Conservation (phyloP, 1,140 invertebrate species). For the Diuraphis noxia region DNA sequence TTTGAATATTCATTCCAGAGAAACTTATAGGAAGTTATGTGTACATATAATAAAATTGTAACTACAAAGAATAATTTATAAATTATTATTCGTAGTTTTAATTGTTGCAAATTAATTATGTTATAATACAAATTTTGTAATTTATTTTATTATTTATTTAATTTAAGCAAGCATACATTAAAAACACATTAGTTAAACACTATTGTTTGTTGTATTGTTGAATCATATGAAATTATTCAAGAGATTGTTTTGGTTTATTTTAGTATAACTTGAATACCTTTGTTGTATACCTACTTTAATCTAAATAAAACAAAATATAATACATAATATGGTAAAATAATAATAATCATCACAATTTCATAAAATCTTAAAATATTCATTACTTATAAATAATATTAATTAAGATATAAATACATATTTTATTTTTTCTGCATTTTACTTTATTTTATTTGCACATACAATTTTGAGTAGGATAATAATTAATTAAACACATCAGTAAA, state of each 20-base stretch:
- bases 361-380: background rate
- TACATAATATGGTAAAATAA: background rate
- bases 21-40: background rate
- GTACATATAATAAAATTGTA: background rate
- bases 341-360: background rate
- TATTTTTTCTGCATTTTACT: background rate
- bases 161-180: background rate
- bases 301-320: background rate
- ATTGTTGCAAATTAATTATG: background rate
- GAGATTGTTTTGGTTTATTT: background rate
- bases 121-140: background rate
- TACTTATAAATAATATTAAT: background rate
- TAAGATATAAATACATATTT: no score
- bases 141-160: no score
- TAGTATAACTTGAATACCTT: background rate
- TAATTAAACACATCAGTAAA: background rate
- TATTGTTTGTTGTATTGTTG: background rate
- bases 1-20: background rate
- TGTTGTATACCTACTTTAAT: background rate
- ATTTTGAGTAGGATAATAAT: background rate
- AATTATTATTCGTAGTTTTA: background rate
- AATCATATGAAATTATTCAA: background rate
- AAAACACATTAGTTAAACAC: conserved; percentile 11
- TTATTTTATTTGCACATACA: background rate
- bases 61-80: background rate